Base-by-base conservation (phyloP, 2,888 invertebrate genomes). In the Epistrophella euchroma region DNA sequence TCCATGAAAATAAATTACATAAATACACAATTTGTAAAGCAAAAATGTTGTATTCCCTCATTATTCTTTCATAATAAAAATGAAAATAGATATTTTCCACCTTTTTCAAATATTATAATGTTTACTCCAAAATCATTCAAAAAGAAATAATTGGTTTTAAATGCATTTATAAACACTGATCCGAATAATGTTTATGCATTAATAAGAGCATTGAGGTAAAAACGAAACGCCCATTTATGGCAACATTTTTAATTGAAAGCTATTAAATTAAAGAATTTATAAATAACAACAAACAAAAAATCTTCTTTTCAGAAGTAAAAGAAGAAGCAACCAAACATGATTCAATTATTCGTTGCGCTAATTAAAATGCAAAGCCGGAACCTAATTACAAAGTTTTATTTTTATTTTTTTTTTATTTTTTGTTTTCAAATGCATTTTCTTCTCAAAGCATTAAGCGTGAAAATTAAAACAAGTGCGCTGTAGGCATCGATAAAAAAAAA, bases 311-410 rank as follows among this genome's bases (percentile, higher is more conserved):
- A 40, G 7, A 22, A 25, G 15, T 22, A 40, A 9, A 58, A 35
- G 11, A 35, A 35, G 3, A 56, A 62, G 43, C 45, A 58, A 47
- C 37, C n/a, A 62, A 62, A 60, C 40, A 60, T 40, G 60, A 60
- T 78, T 79, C 71, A 72, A 72, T 80, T 66, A 64, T 52, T 84
- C 80, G 58, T 79, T 75, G 60, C 19, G 70, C 70, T 75, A 71
- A 79, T 85, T 85, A 72, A 80, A 75, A 80, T 76, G 68, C 80
- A 72, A 55, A 76, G 56, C 66, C 66, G 72, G 80, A 80, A 75
- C 79, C 75, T 64, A 64, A 64, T 45, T 32, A 64, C 45, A 47
- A 45, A 64, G 22, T 52, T 64, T 47, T 64, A 28, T 45, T 64
- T 64, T n/a, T 13, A 37, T 37, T 37, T 37, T 37, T 32, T 4